Evolutionary conservation across 2,797 vertebrate genomes (phyloP), one percentile per base, ranked within the genome.

Genomic region (Erethizon dorsatum): DNA sequence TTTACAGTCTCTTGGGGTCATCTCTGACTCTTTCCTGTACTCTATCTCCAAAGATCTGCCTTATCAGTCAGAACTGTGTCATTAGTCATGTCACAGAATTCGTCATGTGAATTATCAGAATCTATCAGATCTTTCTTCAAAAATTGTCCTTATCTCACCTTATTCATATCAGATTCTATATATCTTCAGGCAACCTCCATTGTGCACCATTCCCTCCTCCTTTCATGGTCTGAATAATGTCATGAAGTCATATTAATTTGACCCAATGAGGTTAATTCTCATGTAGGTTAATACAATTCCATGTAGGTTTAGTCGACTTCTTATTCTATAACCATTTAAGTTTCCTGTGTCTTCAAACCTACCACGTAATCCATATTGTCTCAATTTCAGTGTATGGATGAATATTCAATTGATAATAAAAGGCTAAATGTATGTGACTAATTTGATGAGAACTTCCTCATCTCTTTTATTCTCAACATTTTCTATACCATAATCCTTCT

Each of bases 131-230:
- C 41, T 82, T 82, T 31, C 41, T 50, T 71, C 22, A 61, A 12
- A 89, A 8, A 45, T 57, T 10, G 69, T 45, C 6, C 37, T 57
- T 0, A 37, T 67, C n/a, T 59, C 22, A 6, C 7, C 22, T 52
- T 45, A 80, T 11, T 78, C 56, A 69, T 2, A 4, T 9, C 17
- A 12, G 26, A 3, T 31, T 37, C 0, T 31, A 2, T 20, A 0
- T 41, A 11, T 57, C 47, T 65, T 28, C 26, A 59, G 54, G 57
- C 24, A 80, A 12, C 24, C 4, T 15, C 31, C 26, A 20, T 0
- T 15, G 45, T 15, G 11, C 26, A 7, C 22, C 5, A 13, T 24
- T 9, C 54, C 24, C 33, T 71, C 17, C 63, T 77, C 15, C 57
- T 52, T 83, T 56, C 9, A 15, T 41, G n/a, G n/a, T 67, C 73